phyloP scores from a whole-genome alignment of 2,797 vertebrate species.

The Myotis daubentonii region DNA sequence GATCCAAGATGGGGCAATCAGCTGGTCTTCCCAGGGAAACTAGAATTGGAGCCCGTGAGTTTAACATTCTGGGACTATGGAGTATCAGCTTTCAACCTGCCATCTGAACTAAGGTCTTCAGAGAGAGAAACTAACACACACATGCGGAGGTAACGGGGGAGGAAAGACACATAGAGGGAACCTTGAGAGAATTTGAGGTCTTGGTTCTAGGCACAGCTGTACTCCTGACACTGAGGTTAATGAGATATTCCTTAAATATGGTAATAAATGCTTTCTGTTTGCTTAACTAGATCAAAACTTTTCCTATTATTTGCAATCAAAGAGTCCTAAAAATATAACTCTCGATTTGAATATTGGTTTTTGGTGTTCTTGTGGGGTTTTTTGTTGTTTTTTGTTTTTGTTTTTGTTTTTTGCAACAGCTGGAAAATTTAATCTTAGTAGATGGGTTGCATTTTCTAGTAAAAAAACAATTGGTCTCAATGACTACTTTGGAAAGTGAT shows the following conservation, averaged over 20 bases:
- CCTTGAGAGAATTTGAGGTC: neutral
- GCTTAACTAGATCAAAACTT: neutral
- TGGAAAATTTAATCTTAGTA: neutral
- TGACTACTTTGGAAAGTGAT: neutral
- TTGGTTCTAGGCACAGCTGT: neutral
- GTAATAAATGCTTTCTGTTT: neutral
- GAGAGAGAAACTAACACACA: neutral
- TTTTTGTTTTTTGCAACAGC: neutral
- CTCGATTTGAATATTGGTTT: neutral
- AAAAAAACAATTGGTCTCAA: neutral
- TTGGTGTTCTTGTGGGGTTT: neutral
- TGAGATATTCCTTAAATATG: neutral
- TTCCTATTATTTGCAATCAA: neutral
- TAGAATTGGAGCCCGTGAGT: neutral
- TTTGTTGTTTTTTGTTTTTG: too few relatives aligned
- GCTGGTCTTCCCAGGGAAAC: neutral
- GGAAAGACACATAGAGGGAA: neutral
- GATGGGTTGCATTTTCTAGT: neutral
- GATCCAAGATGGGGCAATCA: neutral
- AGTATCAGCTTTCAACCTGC: neutral
- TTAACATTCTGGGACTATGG: neutral
- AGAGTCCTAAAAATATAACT: neutral
- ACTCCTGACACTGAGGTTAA: neutral
- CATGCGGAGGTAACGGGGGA: accelerated
- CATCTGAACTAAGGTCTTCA: neutral